These are phyloP conservation scores for Sylvilagus bachmani DNA, from an alignment of 2,113 vertebrate genomes.

Conservation along the genomic window DNA sequence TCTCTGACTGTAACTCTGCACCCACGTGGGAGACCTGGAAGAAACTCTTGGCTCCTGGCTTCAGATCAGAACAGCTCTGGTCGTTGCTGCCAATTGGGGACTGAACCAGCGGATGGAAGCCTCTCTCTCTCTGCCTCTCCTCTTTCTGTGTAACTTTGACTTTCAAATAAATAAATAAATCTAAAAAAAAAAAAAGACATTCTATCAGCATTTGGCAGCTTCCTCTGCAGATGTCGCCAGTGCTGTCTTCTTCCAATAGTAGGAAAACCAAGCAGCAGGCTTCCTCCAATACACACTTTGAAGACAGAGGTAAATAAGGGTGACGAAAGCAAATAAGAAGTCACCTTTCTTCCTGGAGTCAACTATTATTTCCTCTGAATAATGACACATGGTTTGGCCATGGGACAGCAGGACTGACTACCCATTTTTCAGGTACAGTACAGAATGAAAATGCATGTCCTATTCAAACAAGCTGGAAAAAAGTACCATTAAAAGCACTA, in stretches of 20 bases:
- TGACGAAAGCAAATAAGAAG: conserved; percentile 61
- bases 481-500: background rate
- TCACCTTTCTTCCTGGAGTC: conserved; percentile 1
- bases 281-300: background rate
- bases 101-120: no score
- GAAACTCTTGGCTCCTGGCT: no score
- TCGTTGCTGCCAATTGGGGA: no score
- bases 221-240: background rate
- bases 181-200: background rate
- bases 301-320: conserved; percentile 66
- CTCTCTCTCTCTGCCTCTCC: no score
- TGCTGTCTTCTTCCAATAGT: background rate
- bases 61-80: no score
- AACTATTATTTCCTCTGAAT: conserved; percentile 5
- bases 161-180: no score
- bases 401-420: background rate
- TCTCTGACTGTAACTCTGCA: no score
- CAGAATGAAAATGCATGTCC: background rate
- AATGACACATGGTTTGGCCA: background rate
- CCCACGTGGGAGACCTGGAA: no score
- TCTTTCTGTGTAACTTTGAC: no score
- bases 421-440: background rate
- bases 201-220: background rate
- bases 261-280: background rate
- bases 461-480: background rate